A percentile compares a stretch with the other conserved stretches of the same genome.
Evolutionary conservation across 1,140 invertebrate species (phyloP).

Genomic region (Penaeus chinensis): DNA sequence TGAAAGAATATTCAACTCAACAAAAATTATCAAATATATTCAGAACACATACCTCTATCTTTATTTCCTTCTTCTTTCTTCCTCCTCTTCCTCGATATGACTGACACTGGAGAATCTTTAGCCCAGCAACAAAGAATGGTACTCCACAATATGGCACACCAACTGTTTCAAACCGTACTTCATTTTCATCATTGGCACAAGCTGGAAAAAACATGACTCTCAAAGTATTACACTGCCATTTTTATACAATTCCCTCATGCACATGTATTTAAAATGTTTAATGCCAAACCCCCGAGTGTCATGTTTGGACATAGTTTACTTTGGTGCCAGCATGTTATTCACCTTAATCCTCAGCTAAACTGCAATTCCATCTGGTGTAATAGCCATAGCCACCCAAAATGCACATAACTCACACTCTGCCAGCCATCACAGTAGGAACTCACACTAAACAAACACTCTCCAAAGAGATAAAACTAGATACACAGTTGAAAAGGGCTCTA

Average conservation of each 20-base stretch:
- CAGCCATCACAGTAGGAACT: too few species aligned
- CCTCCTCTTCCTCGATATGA: constrained; percentile 57
- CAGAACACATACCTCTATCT: constrained; percentile 56
- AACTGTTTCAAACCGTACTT: constrained; percentile 63
- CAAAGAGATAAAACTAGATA: too few species aligned
- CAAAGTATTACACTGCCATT: background rate
- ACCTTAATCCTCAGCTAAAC: too few species aligned
- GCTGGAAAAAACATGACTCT: constrained; percentile 30
- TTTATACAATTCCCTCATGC: background rate
- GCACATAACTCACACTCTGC: too few species aligned
- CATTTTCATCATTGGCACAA: constrained; percentile 63
- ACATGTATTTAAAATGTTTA: background rate
- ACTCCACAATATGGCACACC: constrained; percentile 63
- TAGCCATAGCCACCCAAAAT: too few species aligned
- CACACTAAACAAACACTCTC: too few species aligned
- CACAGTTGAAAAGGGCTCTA: too few species aligned
- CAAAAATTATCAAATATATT: background rate
- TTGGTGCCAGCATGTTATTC: too few species aligned
- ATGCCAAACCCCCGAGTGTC: too few species aligned
- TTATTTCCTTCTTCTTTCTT: constrained; percentile 63
- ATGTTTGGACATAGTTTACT: too few species aligned
- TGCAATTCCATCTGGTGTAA: too few species aligned
- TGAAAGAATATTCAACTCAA: background rate
- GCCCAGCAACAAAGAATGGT: constrained; percentile 62
- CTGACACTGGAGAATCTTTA: constrained; percentile 63